phyloP scores from a whole-genome alignment of 2,113 vertebrate species.

The Ellobius talpinus region DNA sequence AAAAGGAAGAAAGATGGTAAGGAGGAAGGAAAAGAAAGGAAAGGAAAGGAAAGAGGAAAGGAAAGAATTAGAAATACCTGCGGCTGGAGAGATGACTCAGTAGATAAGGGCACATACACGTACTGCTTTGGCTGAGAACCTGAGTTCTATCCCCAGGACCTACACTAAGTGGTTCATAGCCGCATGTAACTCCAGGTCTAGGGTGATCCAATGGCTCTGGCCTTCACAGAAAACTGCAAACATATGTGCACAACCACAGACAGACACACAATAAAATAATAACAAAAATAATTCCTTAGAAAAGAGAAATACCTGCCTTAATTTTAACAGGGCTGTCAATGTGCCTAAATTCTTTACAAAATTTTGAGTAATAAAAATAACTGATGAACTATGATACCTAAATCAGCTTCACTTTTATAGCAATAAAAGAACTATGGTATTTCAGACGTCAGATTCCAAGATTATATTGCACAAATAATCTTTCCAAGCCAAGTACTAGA shows the following conservation, averaged over 20 bases:
- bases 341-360: conserved; percentile 48
- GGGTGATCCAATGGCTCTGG: background rate
- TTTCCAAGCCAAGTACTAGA: conserved; percentile 46
- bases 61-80: background rate
- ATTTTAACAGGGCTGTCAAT: conserved; percentile 35
- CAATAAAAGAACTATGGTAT: conserved; percentile 29
- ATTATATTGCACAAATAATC: conserved; percentile 41
- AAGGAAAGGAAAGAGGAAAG: too few relatives aligned
- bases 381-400: conserved; percentile 24
- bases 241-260: background rate
- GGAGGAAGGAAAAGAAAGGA: too few relatives aligned
- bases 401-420: conserved; percentile 33
- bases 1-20: fast-evolving
- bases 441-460: conserved; percentile 33
- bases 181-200: background rate
- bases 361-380: conserved; percentile 47
- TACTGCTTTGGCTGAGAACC: background rate
- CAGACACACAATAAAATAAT: background rate
- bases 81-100: background rate
- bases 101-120: background rate
- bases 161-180: background rate
- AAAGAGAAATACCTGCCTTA: background rate
- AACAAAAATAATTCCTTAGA: background rate
- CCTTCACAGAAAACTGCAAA: background rate
- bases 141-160: background rate